phyloP scores from a whole-genome alignment of 2,113 vertebrate genomes.

The Oryzias javanicus region DNA sequence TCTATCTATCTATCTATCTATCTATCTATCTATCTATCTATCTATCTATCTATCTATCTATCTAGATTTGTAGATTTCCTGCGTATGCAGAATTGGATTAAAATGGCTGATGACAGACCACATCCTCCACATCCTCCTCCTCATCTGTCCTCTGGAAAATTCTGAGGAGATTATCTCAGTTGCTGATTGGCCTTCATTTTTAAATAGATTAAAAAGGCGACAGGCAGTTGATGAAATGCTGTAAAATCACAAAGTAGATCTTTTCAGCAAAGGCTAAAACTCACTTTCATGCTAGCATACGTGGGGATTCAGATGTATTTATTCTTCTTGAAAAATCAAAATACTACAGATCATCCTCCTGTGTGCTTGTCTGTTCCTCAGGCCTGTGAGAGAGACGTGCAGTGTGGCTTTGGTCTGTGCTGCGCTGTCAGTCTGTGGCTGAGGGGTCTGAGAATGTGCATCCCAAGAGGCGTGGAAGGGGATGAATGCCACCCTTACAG shows the following conservation, averaged over 20 bases:
- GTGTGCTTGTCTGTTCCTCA: conserved; percentile 52
- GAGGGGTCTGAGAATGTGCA: conserved; percentile 86
- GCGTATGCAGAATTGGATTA: conserved; percentile 46
- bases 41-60: not conserved
- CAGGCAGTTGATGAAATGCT: conserved; percentile 32
- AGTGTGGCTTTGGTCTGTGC: conserved; percentile 84
- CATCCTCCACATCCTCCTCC: conserved; percentile 58
- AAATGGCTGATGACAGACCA: conserved; percentile 37
- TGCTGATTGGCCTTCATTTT: conserved; percentile 51
- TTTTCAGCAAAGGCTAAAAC: conserved; percentile 12
- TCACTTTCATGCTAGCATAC: conserved; percentile 4
- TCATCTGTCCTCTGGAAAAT: conserved; percentile 40
- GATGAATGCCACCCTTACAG: conserved; percentile 89
- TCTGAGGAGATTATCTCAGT: conserved; percentile 54
- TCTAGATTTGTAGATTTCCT: not conserved
- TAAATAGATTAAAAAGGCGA: conserved; percentile 61
- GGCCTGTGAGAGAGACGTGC: conserved; percentile 86
- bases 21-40: not conserved
- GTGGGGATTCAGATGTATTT: too few species aligned
- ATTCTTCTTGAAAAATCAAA: too few species aligned
- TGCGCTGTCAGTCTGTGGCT: conserved; percentile 92
- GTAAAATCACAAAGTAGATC: conserved; percentile 11
- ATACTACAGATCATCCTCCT: not conserved
- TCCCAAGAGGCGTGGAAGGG: conserved; percentile 84
- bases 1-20: not conserved